Conservation (phyloP, 1,140 invertebrate species). For the Zeugodacus cucurbitae region DNA sequence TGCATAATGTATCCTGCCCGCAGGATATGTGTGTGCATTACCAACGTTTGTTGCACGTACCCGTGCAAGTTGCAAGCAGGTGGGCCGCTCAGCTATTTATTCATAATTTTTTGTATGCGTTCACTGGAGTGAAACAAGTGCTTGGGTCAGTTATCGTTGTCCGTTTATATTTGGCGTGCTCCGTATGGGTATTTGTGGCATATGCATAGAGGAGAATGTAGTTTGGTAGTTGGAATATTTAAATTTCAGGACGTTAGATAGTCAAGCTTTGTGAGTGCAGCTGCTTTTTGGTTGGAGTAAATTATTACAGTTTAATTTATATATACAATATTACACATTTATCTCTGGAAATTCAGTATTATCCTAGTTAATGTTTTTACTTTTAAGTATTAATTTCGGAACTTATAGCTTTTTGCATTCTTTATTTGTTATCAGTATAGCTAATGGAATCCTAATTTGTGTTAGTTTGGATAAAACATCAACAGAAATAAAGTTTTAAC, state of each 20-base stretch:
- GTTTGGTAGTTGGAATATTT: not conserved
- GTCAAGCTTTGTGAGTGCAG: not conserved
- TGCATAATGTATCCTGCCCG: slow-evolving; percentile 18
- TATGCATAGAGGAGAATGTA: not conserved
- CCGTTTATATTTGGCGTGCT: not conserved
- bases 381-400: too few relatives aligned
- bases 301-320: not conserved
- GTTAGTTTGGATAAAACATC: too few relatives aligned
- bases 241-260: not conserved
- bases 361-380: too few relatives aligned
- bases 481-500: too few relatives aligned
- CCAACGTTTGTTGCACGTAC: slow-evolving; percentile 2
- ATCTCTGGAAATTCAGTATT: too few relatives aligned
- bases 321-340: not conserved
- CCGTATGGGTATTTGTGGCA: slow-evolving; percentile 24
- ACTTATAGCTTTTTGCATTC: too few relatives aligned
- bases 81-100: not conserved
- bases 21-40: slow-evolving; percentile 23
- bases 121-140: slow-evolving; percentile 32
- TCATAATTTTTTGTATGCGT: not conserved
- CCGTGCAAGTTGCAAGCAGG: not conserved
- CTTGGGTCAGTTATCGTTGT: not conserved
- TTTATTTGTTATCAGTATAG: too few relatives aligned
- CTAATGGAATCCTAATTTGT: too few relatives aligned
- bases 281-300: not conserved